These are phyloP conservation scores for Limulus polyphemus DNA, from an alignment of 2,888 invertebrate species.

Conservation along the genomic window DNA sequence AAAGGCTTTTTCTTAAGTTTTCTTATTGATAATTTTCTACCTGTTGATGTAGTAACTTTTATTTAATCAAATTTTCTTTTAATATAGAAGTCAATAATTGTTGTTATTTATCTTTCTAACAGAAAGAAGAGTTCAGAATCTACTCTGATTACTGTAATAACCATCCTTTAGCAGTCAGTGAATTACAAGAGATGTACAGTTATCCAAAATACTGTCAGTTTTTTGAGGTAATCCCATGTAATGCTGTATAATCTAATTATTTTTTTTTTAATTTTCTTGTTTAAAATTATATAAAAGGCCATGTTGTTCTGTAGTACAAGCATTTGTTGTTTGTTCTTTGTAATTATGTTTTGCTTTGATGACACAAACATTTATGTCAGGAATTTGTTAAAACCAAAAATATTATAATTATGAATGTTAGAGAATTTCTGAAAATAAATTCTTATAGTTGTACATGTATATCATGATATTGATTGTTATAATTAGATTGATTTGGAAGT, in stretches of 20 bases:
- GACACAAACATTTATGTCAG: too few relatives aligned
- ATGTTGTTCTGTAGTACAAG: too few relatives aligned
- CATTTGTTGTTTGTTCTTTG: too few relatives aligned
- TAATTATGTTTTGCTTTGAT: too few relatives aligned
- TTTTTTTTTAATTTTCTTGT: neutral
- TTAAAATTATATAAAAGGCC: too few relatives aligned
- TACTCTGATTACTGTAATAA: constrained; percentile 82
- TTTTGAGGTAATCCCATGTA: constrained; percentile 45
- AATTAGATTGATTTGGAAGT: too few relatives aligned
- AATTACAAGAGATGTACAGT: constrained; percentile 54
- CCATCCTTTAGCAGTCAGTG: constrained; percentile 62
- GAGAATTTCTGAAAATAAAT: too few relatives aligned
- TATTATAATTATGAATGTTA: too few relatives aligned
- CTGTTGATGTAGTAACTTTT: neutral
- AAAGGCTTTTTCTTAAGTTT: neutral
- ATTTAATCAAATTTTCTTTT: neutral
- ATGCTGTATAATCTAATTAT: neutral
- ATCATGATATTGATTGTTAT: too few relatives aligned
- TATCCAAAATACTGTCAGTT: constrained; percentile 56
- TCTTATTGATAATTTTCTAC: neutral
- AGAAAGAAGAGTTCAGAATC: constrained; percentile 63
- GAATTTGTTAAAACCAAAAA: too few relatives aligned
- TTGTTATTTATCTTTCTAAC: constrained; percentile 28
- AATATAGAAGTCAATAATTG: neutral
- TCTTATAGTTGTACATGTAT: too few relatives aligned